A percentile compares a stretch with the other conserved stretches of the same genome.
These are phyloP conservation scores for Leptocoma aspasia DNA, from an alignment of 2,113 vertebrate species.

Conservation along the genomic window DNA sequence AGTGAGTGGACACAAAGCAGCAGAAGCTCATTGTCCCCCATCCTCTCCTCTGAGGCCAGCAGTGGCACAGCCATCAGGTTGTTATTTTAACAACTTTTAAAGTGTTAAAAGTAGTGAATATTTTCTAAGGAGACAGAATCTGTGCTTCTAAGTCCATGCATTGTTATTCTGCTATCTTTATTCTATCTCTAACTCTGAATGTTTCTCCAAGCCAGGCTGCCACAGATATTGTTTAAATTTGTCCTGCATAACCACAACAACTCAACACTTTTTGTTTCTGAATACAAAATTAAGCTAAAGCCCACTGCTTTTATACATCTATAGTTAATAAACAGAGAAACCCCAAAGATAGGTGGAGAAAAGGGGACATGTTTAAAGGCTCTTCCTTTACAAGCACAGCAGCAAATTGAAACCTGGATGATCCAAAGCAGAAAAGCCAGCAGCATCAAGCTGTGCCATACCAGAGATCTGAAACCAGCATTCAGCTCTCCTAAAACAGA, in stretches of 20 bases:
- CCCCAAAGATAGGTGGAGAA: background rate
- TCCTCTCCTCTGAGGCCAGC: background rate
- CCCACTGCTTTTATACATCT: background rate
- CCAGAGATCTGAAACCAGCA: background rate
- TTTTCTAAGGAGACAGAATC: background rate
- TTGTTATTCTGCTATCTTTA: background rate
- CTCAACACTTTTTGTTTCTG: background rate
- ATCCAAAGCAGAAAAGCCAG: background rate
- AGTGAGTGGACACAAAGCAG: background rate
- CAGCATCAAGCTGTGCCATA: background rate
- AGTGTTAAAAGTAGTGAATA: background rate
- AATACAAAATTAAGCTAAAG: background rate
- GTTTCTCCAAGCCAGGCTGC: background rate
- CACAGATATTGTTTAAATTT: background rate
- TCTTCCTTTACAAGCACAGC: background rate
- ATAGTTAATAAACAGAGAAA: background rate
- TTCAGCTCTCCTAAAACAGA: background rate
- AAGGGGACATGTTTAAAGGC: background rate
- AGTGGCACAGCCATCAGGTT: fast-evolving
- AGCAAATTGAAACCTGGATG: background rate
- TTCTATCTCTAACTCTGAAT: background rate
- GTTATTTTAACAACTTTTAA: background rate
- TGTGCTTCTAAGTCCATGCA: background rate
- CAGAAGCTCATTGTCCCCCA: background rate
- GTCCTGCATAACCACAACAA: background rate